These are phyloP conservation scores for Actinia equina DNA, from an alignment of 64 coral and sea anemone genomes.

Conservation along the genomic window DNA sequence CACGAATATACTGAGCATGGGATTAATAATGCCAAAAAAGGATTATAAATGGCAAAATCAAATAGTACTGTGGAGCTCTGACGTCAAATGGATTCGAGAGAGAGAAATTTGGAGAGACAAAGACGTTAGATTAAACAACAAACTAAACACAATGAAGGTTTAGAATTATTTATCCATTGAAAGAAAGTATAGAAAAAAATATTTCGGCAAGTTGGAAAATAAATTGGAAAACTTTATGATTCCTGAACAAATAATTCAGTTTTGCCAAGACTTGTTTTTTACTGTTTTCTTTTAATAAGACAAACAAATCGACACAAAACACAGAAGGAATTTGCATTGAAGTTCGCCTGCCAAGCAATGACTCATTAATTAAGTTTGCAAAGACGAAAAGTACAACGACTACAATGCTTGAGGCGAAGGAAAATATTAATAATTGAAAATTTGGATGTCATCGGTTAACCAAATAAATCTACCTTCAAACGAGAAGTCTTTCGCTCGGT, in stretches of 20 bases:
- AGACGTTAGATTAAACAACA: neutral
- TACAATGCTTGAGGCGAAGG: neutral
- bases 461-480: constrained; percentile 7
- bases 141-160: neutral
- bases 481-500: neutral
- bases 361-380: neutral
- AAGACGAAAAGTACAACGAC: neutral
- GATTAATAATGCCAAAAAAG: neutral
- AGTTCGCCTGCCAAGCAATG: neutral
- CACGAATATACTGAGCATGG: neutral
- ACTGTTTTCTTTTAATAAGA: neutral
- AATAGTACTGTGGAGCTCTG: neutral
- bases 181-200: neutral
- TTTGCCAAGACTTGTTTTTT: neutral
- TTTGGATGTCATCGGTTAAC: neutral
- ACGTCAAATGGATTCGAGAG: neutral
- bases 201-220: neutral
- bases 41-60: neutral
- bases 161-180: neutral
- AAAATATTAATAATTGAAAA: neutral
- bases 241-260: neutral
- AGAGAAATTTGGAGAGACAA: neutral
- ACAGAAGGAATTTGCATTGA: neutral
- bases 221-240: neutral
- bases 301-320: neutral